Percentiles rank a stretch among this genome's conserved stretches.
Conservation (phyloP, 2,888 invertebrate genomes). For the Diploptera punctata region DNA sequence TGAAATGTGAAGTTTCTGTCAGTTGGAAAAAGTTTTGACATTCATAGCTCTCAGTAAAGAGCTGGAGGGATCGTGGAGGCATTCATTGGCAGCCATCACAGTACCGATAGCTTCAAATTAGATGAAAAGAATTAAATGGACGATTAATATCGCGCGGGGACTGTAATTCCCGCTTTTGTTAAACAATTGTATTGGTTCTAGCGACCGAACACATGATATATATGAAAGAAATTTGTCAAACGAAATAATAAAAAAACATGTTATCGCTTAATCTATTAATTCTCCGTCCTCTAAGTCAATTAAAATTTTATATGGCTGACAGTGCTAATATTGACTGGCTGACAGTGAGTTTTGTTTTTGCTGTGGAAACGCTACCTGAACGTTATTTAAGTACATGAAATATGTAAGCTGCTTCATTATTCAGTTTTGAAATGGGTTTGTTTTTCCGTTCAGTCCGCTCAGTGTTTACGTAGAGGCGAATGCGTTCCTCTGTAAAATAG, state of each 20-base stretch:
- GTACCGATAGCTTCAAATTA: not conserved
- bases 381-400: constrained; percentile 8
- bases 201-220: not conserved
- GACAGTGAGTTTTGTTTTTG: constrained; percentile 12
- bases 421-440: constrained; percentile 21
- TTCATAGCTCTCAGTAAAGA: too few relatives aligned
- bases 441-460: not conserved
- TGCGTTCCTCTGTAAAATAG: not conserved
- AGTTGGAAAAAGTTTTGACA: too few relatives aligned
- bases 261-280: constrained; percentile 24
- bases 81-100: not conserved
- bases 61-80: too few relatives aligned
- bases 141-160: not conserved
- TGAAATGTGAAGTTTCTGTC: too few relatives aligned
- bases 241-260: not conserved
- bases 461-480: not conserved
- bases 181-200: not conserved
- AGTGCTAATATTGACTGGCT: not conserved
- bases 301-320: constrained; percentile 22
- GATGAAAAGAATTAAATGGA: constrained; percentile 2
- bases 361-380: not conserved
- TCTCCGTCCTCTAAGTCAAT: constrained; percentile 6
- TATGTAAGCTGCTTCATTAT: constrained; percentile 25
- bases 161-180: too few relatives aligned
- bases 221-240: constrained; percentile 25